These are phyloP conservation scores for Phylloscopus trochiloides DNA, from an alignment of 2,113 vertebrate species.

Conservation along the genomic window DNA sequence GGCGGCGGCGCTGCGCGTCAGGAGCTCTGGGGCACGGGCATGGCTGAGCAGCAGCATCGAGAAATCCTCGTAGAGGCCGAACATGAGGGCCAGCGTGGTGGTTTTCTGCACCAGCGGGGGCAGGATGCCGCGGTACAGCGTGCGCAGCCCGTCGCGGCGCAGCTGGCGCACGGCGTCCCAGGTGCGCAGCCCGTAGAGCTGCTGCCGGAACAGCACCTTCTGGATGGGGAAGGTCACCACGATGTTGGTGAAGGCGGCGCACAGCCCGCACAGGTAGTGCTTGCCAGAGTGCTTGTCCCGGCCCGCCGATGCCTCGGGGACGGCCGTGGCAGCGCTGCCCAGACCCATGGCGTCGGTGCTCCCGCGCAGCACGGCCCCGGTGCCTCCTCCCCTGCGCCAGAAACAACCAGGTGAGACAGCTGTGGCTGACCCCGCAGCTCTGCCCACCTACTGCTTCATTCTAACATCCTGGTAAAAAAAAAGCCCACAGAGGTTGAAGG, in stretches of 20 bases:
- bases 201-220: conserved; percentile 18
- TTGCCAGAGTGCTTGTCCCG: neutral
- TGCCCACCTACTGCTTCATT: accelerated
- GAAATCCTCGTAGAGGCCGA: neutral
- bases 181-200: neutral
- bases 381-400: neutral
- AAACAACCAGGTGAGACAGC: neutral
- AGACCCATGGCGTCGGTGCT: neutral
- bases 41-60: neutral
- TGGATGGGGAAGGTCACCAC: neutral
- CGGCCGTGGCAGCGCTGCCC: neutral
- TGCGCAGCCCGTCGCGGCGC: neutral
- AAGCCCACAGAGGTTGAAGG: neutral
- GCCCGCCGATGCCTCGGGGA: accelerated
- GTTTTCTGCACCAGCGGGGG: neutral
- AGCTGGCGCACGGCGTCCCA: neutral
- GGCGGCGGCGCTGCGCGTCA: neutral
- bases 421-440: neutral
- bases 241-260: neutral
- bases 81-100: neutral
- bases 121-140: neutral
- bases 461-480: neutral
- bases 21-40: neutral
- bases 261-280: neutral
- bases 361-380: no score